Percentiles rank a stretch among this genome's conserved stretches.
phyloP scores from a whole-genome alignment of 2,113 vertebrate genomes.

The Nothocercus julius region DNA sequence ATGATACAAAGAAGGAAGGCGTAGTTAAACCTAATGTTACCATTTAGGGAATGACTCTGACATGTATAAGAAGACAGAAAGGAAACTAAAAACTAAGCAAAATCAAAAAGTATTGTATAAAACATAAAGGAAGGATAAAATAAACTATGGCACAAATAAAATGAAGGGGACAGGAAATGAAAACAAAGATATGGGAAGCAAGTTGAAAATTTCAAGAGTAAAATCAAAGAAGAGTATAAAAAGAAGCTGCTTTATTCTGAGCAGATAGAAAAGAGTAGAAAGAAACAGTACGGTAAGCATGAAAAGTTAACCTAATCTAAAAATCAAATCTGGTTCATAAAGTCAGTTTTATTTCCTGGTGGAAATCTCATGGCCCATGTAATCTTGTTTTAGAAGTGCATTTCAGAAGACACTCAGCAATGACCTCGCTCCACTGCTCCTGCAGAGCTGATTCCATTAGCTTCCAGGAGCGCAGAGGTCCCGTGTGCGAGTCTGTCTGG shows the following conservation, averaged over 20 bases:
- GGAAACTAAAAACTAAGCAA: not conserved
- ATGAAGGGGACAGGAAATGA: not conserved
- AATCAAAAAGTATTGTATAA: not conserved
- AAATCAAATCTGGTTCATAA: not conserved
- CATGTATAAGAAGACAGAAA: not conserved
- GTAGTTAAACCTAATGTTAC: not conserved
- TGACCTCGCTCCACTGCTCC: not conserved
- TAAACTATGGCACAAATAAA: not conserved
- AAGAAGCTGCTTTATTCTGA: not conserved
- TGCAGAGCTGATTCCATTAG: not conserved
- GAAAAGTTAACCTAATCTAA: not conserved
- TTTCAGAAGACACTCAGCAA: not conserved
- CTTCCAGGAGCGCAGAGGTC: not conserved
- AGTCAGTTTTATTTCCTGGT: not conserved
- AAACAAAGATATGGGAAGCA: not conserved
- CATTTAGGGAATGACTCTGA: not conserved
- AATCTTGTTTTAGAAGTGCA: not conserved
- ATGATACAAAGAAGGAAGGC: not conserved
- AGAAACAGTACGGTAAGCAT: not conserved
- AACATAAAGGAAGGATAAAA: not conserved
- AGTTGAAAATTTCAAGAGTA: not conserved
- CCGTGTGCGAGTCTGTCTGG: not conserved
- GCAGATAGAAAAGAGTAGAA: not conserved
- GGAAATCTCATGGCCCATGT: not conserved
- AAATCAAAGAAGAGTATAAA: not conserved